Evolutionary conservation across 2,888 invertebrate genomes (phyloP).

Genomic region (Chymomyza caudatula): DNA sequence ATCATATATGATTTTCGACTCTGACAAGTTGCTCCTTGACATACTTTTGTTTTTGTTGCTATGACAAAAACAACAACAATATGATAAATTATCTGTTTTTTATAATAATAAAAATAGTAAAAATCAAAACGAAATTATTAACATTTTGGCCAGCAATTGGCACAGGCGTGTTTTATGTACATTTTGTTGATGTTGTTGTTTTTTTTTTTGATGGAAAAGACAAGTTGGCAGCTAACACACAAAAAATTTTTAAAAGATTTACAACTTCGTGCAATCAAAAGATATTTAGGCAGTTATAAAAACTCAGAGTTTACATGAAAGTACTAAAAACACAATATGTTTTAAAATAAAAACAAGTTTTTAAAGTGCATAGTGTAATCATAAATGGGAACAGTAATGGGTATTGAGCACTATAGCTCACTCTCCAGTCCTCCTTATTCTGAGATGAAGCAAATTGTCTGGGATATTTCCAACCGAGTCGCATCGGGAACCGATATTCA

Average conservation of each 20-base stretch:
- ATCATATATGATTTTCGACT: slow-evolving; percentile 56
- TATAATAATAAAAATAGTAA: slow-evolving; percentile 17
- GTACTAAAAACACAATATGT: too few relatives aligned
- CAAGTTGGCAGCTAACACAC: neutral
- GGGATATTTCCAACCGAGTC: too few relatives aligned
- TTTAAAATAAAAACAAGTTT: too few relatives aligned
- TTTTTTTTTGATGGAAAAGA: neutral
- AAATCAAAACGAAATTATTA: slow-evolving; percentile 14
- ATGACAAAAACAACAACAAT: slow-evolving; percentile 47
- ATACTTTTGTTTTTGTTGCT: slow-evolving; percentile 68
- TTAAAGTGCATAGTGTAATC: too few relatives aligned
- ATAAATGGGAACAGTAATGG: too few relatives aligned
- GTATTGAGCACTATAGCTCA: too few relatives aligned
- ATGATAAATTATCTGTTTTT: slow-evolving; percentile 45
- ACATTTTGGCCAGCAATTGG: slow-evolving; percentile 36
- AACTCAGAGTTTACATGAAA: too few relatives aligned
- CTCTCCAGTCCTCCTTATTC: too few relatives aligned
- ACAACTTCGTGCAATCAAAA: too few relatives aligned
- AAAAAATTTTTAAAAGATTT: neutral
- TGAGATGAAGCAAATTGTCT: too few relatives aligned
- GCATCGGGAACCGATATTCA: too few relatives aligned
- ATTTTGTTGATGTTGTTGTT: neutral
- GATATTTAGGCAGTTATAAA: too few relatives aligned
- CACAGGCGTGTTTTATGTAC: slow-evolving; percentile 15
- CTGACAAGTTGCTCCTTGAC: slow-evolving; percentile 72